Evolutionary conservation across 2,888 invertebrate species (phyloP).

Genomic region (Peribatodes rhomboidaria): DNA sequence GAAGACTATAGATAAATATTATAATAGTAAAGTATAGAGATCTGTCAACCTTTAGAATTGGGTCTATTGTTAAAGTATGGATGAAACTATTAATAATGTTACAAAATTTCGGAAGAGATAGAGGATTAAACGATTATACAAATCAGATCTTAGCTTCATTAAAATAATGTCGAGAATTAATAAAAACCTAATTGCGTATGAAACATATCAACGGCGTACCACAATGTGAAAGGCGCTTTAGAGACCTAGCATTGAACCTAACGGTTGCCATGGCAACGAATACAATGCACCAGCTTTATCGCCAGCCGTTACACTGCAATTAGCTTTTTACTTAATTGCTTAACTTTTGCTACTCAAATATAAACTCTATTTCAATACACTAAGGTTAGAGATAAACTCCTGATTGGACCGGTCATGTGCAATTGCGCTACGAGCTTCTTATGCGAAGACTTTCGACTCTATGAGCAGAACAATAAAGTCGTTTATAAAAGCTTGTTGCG

Average conservation of each 20-base stretch:
- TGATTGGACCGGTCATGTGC: background rate
- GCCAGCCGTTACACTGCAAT: constrained; percentile 64
- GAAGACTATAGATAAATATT: no score
- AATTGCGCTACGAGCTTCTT: background rate
- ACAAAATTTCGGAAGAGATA: no score
- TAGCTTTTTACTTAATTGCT: constrained; percentile 47
- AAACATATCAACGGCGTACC: background rate
- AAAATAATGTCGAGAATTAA: no score
- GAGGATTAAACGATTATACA: no score
- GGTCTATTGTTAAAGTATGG: no score
- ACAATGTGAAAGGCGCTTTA: background rate
- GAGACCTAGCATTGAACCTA: constrained; percentile 22
- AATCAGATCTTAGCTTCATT: no score
- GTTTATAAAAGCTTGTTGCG: background rate
- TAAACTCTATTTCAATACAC: constrained; percentile 17
- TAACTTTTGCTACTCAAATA: background rate
- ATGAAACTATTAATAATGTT: no score
- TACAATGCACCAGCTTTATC: constrained; percentile 65
- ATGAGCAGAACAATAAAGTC: constrained; percentile 2
- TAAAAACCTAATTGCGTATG: no score
- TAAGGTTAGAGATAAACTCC: background rate
- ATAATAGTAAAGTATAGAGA: no score
- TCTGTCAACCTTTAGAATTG: no score
- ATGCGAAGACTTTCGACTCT: constrained; percentile 9
- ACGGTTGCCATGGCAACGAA: constrained; percentile 61